These are phyloP conservation scores for Verasper variegatus DNA, from an alignment of 2,113 vertebrate species.

Conservation along the genomic window DNA sequence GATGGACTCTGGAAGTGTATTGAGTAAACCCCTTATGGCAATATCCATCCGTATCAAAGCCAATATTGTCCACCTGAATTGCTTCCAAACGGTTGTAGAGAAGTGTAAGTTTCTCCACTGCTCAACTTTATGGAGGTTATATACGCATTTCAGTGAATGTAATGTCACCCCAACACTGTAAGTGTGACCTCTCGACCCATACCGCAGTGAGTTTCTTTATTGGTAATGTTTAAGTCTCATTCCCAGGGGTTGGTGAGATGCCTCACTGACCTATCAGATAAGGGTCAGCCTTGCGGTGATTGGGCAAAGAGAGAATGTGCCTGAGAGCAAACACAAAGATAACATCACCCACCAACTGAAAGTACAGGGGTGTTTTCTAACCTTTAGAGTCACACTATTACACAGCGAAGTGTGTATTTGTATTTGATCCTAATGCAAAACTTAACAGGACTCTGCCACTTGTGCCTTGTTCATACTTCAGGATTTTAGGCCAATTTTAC, in stretches of 20 bases:
- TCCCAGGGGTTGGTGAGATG: slow-evolving; percentile 2
- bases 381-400: background rate
- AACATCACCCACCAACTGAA: slow-evolving; percentile 6
- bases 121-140: slow-evolving; percentile 46
- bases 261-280: slow-evolving; percentile 32
- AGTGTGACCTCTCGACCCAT: slow-evolving; percentile 33
- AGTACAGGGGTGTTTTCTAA: slow-evolving; percentile 15
- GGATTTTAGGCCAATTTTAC: too few species aligned
- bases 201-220: slow-evolving; percentile 31
- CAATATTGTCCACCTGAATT: slow-evolving; percentile 46
- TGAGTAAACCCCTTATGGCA: slow-evolving; percentile 19
- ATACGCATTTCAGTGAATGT: slow-evolving; percentile 33
- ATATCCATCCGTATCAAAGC: slow-evolving; percentile 45
- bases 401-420: background rate
- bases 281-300: slow-evolving; percentile 25
- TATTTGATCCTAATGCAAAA: too few species aligned
- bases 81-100: slow-evolving; percentile 31
- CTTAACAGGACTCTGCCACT: too few species aligned
- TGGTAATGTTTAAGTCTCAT: slow-evolving; percentile 19
- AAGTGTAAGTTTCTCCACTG: slow-evolving; percentile 18
- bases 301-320: slow-evolving; percentile 26
- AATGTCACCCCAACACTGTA: slow-evolving; percentile 21
- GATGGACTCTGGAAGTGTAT: background rate
- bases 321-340: slow-evolving; percentile 17
- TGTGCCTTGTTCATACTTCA: too few species aligned